These are phyloP conservation scores for Macroramphosus scolopax DNA, from an alignment of 2,797 vertebrate genomes.

Conservation along the genomic window DNA sequence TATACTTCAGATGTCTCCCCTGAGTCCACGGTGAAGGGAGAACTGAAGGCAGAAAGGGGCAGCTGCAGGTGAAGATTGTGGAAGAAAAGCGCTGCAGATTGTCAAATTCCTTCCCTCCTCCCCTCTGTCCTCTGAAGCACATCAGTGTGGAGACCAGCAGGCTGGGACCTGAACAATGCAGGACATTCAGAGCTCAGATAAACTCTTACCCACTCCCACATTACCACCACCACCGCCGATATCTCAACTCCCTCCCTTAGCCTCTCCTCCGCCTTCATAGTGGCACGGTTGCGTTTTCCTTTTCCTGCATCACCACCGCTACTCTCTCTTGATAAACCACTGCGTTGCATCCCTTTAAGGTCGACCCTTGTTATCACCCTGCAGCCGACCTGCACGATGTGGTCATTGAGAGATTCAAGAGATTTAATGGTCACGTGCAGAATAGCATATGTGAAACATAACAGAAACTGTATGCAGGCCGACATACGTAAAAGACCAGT, in stretches of 20 bases:
- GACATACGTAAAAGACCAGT: no score
- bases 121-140: slow-evolving; percentile 44
- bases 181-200: slow-evolving; percentile 55
- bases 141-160: slow-evolving; percentile 42
- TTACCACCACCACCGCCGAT: slow-evolving; percentile 35
- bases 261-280: slow-evolving; percentile 9
- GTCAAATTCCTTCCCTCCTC: slow-evolving; percentile 53
- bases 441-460: no score
- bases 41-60: slow-evolving; percentile 20
- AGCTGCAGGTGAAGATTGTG: slow-evolving; percentile 55
- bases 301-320: background rate
- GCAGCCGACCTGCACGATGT: slow-evolving; percentile 49
- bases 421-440: no score
- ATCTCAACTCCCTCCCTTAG: slow-evolving; percentile 27
- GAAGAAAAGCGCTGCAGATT: slow-evolving; percentile 45
- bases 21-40: background rate
- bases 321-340: slow-evolving; percentile 30
- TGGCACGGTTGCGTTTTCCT: background rate
- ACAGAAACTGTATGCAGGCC: no score
- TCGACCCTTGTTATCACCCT: slow-evolving; percentile 48
- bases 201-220: slow-evolving; percentile 27
- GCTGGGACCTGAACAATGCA: slow-evolving; percentile 53
- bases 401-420: no score
- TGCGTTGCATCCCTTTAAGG: no score
- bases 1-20: no score